Conservation (phyloP, 1,140 invertebrate genomes). For the Pinna nobilis region DNA sequence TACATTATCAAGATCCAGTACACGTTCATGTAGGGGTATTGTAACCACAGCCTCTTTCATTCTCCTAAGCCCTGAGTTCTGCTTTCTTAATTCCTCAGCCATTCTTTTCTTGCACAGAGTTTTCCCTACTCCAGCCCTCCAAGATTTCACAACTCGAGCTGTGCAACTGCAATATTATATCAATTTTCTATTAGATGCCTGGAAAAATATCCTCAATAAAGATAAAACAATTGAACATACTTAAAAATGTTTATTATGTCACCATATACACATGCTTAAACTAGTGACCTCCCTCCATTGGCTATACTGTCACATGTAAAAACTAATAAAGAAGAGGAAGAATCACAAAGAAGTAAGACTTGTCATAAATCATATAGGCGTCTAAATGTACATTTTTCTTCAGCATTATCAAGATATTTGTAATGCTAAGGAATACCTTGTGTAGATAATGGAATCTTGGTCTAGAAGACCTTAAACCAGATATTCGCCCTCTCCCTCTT, state of each 20-base stretch:
- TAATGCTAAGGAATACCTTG: background rate
- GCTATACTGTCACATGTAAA: no score
- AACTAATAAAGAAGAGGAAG: no score
- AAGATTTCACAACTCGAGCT: constrained; percentile 63
- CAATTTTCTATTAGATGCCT: no score
- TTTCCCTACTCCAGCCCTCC: constrained; percentile 67
- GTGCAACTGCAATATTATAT: background rate
- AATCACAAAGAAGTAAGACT: background rate
- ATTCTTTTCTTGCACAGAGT: constrained; percentile 58
- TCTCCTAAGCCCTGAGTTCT: background rate
- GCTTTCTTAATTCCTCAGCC: constrained; percentile 16
- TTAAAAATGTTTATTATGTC: no score
- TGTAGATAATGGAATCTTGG: background rate
- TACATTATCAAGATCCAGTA: constrained; percentile 44
- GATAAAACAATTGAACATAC: no score
- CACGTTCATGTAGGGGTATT: constrained; percentile 60
- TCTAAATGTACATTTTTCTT: background rate
- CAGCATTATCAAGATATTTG: background rate
- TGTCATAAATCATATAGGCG: background rate
- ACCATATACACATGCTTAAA: no score
- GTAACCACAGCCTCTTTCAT: constrained; percentile 28
- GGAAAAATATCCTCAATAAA: no score
- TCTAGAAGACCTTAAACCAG: background rate
- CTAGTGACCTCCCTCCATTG: no score
- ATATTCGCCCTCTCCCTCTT: background rate